Percentiles rank a stretch among this genome's conserved stretches.
Conservation (phyloP, 2,888 invertebrate species). For the Oscheius onirici region DNA sequence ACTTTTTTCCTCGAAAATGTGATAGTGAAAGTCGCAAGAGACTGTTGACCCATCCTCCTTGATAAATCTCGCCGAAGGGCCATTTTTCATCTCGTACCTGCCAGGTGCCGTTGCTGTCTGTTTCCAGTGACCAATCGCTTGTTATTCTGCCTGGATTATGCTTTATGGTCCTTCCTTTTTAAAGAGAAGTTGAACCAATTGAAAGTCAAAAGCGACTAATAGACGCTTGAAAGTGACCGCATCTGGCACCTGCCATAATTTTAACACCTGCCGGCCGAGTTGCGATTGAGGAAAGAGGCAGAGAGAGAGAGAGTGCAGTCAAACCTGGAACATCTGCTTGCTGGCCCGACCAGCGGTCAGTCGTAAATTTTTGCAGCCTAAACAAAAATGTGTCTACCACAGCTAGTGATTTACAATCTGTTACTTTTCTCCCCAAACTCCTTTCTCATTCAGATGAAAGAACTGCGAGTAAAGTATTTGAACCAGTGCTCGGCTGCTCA, state of each 20-base stretch:
- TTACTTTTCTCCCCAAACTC: too few relatives aligned
- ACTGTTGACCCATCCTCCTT: too few relatives aligned
- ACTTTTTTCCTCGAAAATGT: too few relatives aligned
- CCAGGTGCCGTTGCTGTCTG: not conserved
- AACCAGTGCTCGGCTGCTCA: too few relatives aligned
- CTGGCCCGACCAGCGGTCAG: conserved; percentile 8
- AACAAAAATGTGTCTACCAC: not conserved
- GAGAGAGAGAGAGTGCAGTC: not conserved
- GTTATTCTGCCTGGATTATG: not conserved
- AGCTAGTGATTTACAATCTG: too few relatives aligned
- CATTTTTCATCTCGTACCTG: not conserved
- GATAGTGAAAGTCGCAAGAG: too few relatives aligned
- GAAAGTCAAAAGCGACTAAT: not conserved
- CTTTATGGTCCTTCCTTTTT: too few relatives aligned
- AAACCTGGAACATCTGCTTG: conserved; percentile 10
- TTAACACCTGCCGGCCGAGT: conserved; percentile 5
- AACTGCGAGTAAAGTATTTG: too few relatives aligned
- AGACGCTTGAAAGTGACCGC: not conserved
- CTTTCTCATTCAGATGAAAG: too few relatives aligned
- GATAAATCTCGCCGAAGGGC: too few relatives aligned
- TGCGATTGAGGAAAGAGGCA: too few relatives aligned
- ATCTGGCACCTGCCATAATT: conserved; percentile 13
- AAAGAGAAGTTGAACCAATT: not conserved
- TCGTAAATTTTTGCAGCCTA: conserved; percentile 13
- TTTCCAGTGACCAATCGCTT: not conserved